Conservation (phyloP, 2,797 vertebrate species). For the Lepilemur ruficaudatus region DNA sequence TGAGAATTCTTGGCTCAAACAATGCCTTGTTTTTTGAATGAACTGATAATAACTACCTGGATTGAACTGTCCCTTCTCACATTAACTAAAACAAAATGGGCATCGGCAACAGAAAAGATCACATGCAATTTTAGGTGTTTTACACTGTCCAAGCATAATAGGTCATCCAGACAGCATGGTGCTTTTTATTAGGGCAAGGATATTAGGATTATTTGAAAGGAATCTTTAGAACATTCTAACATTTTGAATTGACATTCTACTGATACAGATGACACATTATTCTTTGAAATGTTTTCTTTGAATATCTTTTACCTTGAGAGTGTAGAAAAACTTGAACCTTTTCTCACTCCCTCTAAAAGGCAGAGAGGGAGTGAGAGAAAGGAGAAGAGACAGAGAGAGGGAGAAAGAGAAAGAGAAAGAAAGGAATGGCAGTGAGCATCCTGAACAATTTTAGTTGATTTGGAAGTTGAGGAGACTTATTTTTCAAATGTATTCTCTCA, state of each 20-base stretch:
- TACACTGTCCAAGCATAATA: neutral
- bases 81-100: constrained; percentile 36
- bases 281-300: constrained; percentile 35
- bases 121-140: neutral
- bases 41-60: constrained; percentile 13
- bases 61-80: neutral
- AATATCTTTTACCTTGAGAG: neutral
- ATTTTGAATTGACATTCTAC: constrained; percentile 22
- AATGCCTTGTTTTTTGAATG: neutral
- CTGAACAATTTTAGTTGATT: constrained; percentile 55
- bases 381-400: neutral
- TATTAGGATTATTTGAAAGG: constrained; percentile 6
- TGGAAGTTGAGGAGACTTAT: constrained; percentile 63
- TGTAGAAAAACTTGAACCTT: neutral
- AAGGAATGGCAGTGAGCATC: neutral
- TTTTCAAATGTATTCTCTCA: constrained; percentile 70
- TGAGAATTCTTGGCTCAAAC: constrained; percentile 34
- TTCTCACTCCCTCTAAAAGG: neutral
- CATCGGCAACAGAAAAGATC: neutral
- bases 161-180: neutral
- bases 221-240: neutral
- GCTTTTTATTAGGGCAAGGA: neutral
- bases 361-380: neutral
- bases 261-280: neutral
- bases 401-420: neutral